phyloP scores from a whole-genome alignment of 2,888 invertebrate genomes.

The Pseudolycoriella hygida region DNA sequence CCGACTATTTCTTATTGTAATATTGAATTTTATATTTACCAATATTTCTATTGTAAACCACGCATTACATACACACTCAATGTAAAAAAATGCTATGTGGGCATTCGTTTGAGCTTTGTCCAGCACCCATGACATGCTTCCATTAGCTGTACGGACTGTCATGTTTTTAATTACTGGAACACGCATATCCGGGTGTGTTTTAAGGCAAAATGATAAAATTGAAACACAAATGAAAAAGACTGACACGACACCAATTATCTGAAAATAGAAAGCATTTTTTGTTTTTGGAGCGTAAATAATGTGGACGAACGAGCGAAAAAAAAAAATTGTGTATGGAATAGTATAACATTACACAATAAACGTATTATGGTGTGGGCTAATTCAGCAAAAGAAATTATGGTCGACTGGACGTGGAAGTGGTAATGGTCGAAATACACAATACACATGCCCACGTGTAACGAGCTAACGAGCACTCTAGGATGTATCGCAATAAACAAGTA shows the following conservation, averaged over 20 bases:
- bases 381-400: too few relatives aligned
- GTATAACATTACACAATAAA: too few relatives aligned
- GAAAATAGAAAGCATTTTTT: constrained; percentile 20
- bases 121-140: constrained; percentile 62
- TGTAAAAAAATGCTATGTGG: constrained; percentile 94
- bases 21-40: constrained; percentile 23
- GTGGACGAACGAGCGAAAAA: too few relatives aligned
- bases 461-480: too few relatives aligned
- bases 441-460: too few relatives aligned
- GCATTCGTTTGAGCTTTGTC: constrained; percentile 90
- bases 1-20: too few relatives aligned
- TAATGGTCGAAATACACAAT: too few relatives aligned
- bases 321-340: too few relatives aligned
- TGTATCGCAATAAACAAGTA: too few relatives aligned
- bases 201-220: constrained; percentile 86
- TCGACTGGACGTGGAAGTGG: too few relatives aligned
- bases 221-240: constrained; percentile 93
- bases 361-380: too few relatives aligned
- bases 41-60: constrained; percentile 99
- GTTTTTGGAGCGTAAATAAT: too few relatives aligned
- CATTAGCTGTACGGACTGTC: constrained; percentile 32
- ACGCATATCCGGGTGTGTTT: constrained; percentile 97
- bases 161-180: constrained; percentile 27
- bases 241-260: constrained; percentile 95
- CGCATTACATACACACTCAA: constrained; percentile 95